phyloP scores from a whole-genome alignment of 2,888 invertebrate genomes.

The Drosophila falleni region DNA sequence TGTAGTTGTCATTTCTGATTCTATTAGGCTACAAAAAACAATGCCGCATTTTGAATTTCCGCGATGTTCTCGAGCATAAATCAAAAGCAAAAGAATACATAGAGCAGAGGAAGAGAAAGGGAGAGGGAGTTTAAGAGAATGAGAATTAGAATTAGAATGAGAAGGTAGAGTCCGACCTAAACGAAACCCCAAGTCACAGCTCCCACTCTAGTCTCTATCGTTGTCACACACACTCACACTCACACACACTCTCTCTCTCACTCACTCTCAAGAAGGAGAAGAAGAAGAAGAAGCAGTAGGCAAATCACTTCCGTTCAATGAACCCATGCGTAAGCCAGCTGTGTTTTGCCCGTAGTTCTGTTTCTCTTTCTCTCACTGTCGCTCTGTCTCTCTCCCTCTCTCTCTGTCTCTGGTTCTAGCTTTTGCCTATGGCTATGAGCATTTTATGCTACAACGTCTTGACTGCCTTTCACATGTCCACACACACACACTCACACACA shows the following conservation, averaged over 20 bases:
- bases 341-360: slow-evolving; percentile 49
- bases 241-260: not conserved
- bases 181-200: slow-evolving; percentile 28
- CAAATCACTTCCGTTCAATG: slow-evolving; percentile 85
- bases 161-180: slow-evolving; percentile 6
- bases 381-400: slow-evolving; percentile 24
- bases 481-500: slow-evolving; percentile 27
- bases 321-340: slow-evolving; percentile 83
- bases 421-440: slow-evolving; percentile 51
- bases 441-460: slow-evolving; percentile 51
- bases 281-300: slow-evolving; percentile 56
- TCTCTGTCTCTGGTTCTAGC: slow-evolving; percentile 26
- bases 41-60: slow-evolving; percentile 42
- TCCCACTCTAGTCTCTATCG: slow-evolving; percentile 21
- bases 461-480: slow-evolving; percentile 52
- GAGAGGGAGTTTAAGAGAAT: slow-evolving; percentile 1
- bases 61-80: slow-evolving; percentile 34
- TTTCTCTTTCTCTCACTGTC: slow-evolving; percentile 30
- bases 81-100: slow-evolving; percentile 37
- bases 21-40: slow-evolving; percentile 29
- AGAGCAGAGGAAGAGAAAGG: slow-evolving; percentile 6
- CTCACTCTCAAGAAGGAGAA: slow-evolving; percentile 35
- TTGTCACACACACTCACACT: slow-evolving; percentile 5
- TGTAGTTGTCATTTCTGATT: slow-evolving; percentile 15
- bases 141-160: slow-evolving; percentile 5